A percentile compares a stretch with the other conserved stretches of the same genome.
Evolutionary conservation across 2,797 vertebrate genomes (phyloP).

Genomic region (Fistularia tabacaria): DNA sequence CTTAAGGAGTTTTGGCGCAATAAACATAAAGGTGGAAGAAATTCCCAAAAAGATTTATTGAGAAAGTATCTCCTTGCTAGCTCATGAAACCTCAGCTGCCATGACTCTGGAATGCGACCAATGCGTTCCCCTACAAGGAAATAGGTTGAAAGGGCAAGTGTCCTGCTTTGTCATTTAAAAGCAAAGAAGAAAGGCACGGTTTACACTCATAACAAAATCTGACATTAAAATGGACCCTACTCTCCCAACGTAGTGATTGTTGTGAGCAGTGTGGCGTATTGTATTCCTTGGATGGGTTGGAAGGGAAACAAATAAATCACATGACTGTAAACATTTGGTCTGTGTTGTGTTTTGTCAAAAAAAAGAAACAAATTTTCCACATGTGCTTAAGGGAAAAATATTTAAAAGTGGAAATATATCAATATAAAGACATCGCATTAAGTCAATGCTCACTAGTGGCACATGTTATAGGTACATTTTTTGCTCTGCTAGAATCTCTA

Average conservation of each 20-base stretch:
- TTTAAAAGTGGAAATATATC: neutral
- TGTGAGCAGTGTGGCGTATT: too few relatives aligned
- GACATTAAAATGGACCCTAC: too few relatives aligned
- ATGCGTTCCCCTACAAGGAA: slow-evolving; percentile 34
- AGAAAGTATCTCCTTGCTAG: slow-evolving; percentile 55
- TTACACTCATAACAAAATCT: too few relatives aligned
- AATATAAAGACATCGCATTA: slow-evolving; percentile 9
- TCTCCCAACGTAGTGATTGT: too few relatives aligned
- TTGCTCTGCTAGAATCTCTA: slow-evolving; percentile 35
- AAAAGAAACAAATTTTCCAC: too few relatives aligned
- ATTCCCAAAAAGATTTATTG: slow-evolving; percentile 62
- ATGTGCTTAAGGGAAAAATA: neutral
- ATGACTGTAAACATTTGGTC: neutral
- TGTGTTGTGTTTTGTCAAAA: neutral
- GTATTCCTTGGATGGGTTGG: too few relatives aligned
- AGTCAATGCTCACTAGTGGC: slow-evolving; percentile 2
- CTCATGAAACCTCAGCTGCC: slow-evolving; percentile 48
- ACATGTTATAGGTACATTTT: slow-evolving; percentile 9
- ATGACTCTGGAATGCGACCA: slow-evolving; percentile 39
- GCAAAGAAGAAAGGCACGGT: too few relatives aligned
- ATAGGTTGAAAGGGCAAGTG: neutral
- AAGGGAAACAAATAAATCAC: too few relatives aligned
- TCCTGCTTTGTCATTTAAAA: slow-evolving; percentile 27
- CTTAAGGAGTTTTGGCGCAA: slow-evolving; percentile 54
- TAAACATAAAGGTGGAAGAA: slow-evolving; percentile 48